Conservation (phyloP, 2,888 invertebrate species). For the Ypsolopha scabrella region DNA sequence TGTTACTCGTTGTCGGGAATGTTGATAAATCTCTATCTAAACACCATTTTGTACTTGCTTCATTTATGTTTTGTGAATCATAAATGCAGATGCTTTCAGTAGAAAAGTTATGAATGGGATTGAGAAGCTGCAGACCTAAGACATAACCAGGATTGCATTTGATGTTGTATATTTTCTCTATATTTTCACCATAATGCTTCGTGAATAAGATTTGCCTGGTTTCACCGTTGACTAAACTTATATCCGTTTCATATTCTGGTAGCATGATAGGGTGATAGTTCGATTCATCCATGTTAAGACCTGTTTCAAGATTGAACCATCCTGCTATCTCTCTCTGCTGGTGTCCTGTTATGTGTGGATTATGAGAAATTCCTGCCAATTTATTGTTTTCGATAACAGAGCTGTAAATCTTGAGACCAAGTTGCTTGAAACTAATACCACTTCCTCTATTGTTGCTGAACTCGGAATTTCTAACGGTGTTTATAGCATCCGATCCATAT, state of each 20-base stretch:
- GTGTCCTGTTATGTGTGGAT: constrained; percentile 85
- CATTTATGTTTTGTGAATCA: constrained; percentile 78
- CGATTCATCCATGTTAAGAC: constrained; percentile 74
- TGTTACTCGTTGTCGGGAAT: constrained; percentile 91
- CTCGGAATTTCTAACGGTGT: constrained; percentile 86
- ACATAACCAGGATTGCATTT: constrained; percentile 86
- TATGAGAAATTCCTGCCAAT: constrained; percentile 90
- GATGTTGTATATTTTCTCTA: constrained; percentile 71
- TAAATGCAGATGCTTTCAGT: constrained; percentile 85
- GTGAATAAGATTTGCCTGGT: constrained; percentile 85
- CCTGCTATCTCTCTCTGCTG: constrained; percentile 94
- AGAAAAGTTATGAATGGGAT: constrained; percentile 90
- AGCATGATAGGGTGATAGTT: constrained; percentile 81
- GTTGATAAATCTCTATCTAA: constrained; percentile 86
- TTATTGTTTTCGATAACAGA: constrained; percentile 86
- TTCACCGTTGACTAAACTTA: constrained; percentile 77
- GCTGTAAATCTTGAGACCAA: constrained; percentile 84
- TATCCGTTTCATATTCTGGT: constrained; percentile 73
- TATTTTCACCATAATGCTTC: constrained; percentile 70
- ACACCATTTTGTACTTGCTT: constrained; percentile 78
- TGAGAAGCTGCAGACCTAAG: constrained; percentile 89
- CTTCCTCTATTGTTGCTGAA: constrained; percentile 88
- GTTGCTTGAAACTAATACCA: constrained; percentile 90
- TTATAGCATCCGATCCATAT: constrained; percentile 85
- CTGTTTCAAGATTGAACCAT: constrained; percentile 84